Evolutionary conservation across 2,113 vertebrate genomes (phyloP).

Genomic region (Muntiacus reevesi): DNA sequence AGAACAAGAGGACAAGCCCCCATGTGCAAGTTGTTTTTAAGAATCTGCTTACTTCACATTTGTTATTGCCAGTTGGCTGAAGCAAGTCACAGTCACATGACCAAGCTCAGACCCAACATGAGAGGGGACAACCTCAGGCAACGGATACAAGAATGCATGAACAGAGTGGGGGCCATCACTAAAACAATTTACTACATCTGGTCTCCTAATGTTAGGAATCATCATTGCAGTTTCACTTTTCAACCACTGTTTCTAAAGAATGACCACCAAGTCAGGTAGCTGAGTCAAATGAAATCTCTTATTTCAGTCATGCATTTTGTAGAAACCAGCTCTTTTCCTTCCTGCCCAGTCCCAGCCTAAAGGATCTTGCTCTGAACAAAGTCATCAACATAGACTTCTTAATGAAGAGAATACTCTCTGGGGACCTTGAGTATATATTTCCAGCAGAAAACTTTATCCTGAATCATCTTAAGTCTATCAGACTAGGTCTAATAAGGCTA

Average conservation of each 20-base stretch:
- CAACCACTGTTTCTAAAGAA: background rate
- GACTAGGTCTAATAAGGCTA: background rate
- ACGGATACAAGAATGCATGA: background rate
- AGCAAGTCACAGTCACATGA: background rate
- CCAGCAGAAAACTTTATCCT: background rate
- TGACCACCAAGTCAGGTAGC: background rate
- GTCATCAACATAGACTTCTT: background rate
- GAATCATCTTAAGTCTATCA: background rate
- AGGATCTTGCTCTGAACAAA: background rate
- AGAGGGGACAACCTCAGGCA: background rate
- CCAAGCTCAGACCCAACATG: background rate
- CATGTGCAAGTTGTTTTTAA: background rate
- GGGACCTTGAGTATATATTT: background rate
- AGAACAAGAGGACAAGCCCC: background rate
- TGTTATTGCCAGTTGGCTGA: background rate
- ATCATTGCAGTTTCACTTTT: background rate
- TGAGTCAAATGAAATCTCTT: background rate
- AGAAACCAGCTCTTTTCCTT: background rate
- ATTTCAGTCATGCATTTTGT: background rate
- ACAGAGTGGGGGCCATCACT: background rate
- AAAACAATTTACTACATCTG: background rate
- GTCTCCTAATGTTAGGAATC: background rate
- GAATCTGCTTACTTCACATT: background rate
- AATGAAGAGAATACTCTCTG: background rate
- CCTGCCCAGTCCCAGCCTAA: background rate